Evolutionary conservation across 1,140 invertebrate genomes (phyloP), one percentile per base, ranked within the genome.

Genomic region (Hypsibius dujardini): DNA sequence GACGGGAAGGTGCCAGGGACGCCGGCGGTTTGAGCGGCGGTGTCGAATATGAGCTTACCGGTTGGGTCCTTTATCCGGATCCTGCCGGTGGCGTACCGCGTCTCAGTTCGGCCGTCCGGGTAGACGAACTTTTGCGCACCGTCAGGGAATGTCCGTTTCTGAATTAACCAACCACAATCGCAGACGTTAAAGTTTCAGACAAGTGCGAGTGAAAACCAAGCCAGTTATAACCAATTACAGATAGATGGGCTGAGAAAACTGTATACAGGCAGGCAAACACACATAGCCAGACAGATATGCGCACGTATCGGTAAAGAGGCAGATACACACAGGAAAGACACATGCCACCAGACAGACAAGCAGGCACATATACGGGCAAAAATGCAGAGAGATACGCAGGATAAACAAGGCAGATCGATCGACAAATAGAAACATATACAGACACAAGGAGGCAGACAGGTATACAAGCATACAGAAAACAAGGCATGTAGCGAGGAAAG

Each of bases 131-230:
- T 95, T 0, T 90, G 84, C 1, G 91, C 93, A 7, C 92, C 92
- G 83, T 96, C 90, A 1, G 90, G 90, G 81, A 90, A 96, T 79
- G 93, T 89, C 50, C 90, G 81, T 78, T 87, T 85, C 87, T 90
- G 75, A 70, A 82, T n/a, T 47, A 7, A 59, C 46, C 14, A 45
- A n/a, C 50, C n/a, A 56, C 42, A 12, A 67, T 14, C 3, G 7
- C 42, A 12, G 3, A 42, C 45, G 62, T 67, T 67, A 3, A 14
- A 14, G 7, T 7, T 3, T 42, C 3, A 67, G 3, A 14, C 62
- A 42, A 14, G 7, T n/a, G n/a, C 7, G n/a, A 7, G 50, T 7
- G n/a, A 56, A n/a, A 56, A 7, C 7, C 50, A 56, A 56, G 50
- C 50, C n/a, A 7, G 50, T 56, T 56, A n/a, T 56, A 7, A 7